Conservation (phyloP, 2,797 vertebrate genomes). For the Danio tinwini region DNA sequence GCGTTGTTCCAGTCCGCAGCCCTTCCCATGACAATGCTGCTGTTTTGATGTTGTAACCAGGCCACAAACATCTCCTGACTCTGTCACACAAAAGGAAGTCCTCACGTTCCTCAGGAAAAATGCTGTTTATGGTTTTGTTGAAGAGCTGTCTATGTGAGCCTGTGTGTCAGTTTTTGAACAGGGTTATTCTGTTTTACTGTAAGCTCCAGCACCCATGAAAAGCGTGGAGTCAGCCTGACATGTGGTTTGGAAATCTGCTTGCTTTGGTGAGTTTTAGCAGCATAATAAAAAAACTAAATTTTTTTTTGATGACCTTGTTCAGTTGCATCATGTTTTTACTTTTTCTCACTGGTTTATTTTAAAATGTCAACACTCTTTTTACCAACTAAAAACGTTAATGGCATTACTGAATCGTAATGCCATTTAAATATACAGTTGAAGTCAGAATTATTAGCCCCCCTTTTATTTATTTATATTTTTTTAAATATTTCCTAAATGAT, state of each 20-base stretch:
- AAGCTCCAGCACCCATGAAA: constrained; percentile 36
- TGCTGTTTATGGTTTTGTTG: constrained; percentile 34
- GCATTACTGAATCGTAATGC: neutral
- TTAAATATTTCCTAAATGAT: too few species aligned
- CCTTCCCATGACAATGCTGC: constrained; percentile 34
- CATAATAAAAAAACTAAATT: constrained; percentile 2
- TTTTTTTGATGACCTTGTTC: constrained; percentile 26
- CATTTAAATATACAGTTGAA: too few species aligned
- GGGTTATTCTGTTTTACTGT: constrained; percentile 21
- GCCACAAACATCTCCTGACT: constrained; percentile 50
- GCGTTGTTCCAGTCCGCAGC: constrained; percentile 55
- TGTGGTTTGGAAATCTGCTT: constrained; percentile 47
- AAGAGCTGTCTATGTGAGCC: neutral
- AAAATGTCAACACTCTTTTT: neutral
- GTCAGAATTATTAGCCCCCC: too few species aligned
- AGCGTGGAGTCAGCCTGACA: constrained; percentile 44
- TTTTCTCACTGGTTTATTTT: constrained; percentile 22
- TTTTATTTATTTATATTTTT: too few species aligned
- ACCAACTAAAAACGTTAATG: neutral
- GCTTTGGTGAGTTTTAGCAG: constrained; percentile 50
- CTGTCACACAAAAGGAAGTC: constrained; percentile 43
- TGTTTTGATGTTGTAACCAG: constrained; percentile 52
- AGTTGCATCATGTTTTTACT: constrained; percentile 7
- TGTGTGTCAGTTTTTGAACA: constrained; percentile 27
- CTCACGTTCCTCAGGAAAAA: constrained; percentile 60